Evolutionary conservation across 2,113 vertebrate species (phyloP).

Genomic region (Notothenia coriiceps): DNA sequence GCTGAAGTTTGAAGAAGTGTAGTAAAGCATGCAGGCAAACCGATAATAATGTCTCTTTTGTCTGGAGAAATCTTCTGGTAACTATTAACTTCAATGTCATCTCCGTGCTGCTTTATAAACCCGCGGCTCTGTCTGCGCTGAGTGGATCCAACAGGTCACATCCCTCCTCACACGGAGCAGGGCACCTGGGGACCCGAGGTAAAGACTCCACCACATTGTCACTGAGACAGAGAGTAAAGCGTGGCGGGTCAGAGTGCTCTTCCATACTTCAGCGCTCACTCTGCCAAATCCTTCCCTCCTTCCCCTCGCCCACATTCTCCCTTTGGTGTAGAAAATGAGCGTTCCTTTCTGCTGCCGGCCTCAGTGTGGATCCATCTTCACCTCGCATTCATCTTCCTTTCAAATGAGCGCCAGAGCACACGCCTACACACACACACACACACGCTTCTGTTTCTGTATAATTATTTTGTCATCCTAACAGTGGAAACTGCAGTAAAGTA

Average conservation of each 20-base stretch:
- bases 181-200: slow-evolving; percentile 54
- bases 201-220: slow-evolving; percentile 78
- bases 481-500: slow-evolving; percentile 48
- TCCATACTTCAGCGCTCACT: slow-evolving; percentile 47
- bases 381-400: slow-evolving; percentile 15
- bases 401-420: slow-evolving; percentile 15
- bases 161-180: slow-evolving; percentile 21
- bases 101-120: slow-evolving; percentile 22
- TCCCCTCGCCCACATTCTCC: slow-evolving; percentile 55
- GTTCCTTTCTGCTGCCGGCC: slow-evolving; percentile 48
- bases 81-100: slow-evolving; percentile 8
- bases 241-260: slow-evolving; percentile 47
- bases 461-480: slow-evolving; percentile 56
- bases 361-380: slow-evolving; percentile 36
- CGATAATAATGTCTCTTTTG: background rate
- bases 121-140: slow-evolving; percentile 3
- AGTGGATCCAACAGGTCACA: slow-evolving; percentile 29
- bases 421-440: background rate
- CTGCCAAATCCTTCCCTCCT: slow-evolving; percentile 56
- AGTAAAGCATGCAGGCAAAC: background rate
- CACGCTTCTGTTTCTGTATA: slow-evolving; percentile 30
- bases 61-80: slow-evolving; percentile 4
- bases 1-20: background rate
- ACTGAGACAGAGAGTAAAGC: slow-evolving; percentile 39
- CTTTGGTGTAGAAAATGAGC: slow-evolving; percentile 40